Evolutionary conservation across 2,888 invertebrate genomes (phyloP).

Genomic region (Ophraella communa): DNA sequence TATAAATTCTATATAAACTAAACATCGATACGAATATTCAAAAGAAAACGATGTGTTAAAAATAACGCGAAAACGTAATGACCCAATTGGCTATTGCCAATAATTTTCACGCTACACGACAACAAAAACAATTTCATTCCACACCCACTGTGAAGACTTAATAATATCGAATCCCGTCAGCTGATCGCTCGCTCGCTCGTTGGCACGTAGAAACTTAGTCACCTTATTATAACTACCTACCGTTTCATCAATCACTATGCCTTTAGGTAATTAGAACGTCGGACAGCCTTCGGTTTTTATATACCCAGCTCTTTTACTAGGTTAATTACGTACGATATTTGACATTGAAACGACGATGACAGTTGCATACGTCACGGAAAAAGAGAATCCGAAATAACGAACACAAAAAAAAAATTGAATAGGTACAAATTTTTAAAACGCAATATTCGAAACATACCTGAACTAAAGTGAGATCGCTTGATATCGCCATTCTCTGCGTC

Average conservation of each 20-base stretch:
- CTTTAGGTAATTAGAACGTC: slow-evolving; percentile 16
- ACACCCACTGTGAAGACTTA: not conserved
- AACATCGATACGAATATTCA: not conserved
- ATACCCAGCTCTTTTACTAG: slow-evolving; percentile 15
- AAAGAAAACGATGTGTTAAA: not conserved
- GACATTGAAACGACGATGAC: slow-evolving; percentile 31
- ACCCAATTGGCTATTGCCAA: slow-evolving; percentile 2
- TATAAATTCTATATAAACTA: not conserved
- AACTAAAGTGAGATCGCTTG: slow-evolving; percentile 89
- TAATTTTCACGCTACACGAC: slow-evolving; percentile 4
- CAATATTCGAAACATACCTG: slow-evolving; percentile 72
- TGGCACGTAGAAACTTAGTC: not conserved
- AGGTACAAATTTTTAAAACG: not conserved
- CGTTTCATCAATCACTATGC: slow-evolving; percentile 3
- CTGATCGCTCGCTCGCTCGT: not conserved
- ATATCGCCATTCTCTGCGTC: slow-evolving; percentile 88
- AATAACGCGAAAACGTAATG: not conserved
- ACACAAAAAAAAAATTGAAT: not conserved
- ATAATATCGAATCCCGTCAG: not conserved
- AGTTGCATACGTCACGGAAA: slow-evolving; percentile 23
- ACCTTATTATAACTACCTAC: not conserved
- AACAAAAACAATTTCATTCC: slow-evolving; percentile 3
- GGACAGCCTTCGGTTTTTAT: slow-evolving; percentile 10
- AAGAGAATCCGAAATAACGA: not conserved
- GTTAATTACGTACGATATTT: slow-evolving; percentile 28